A percentile compares a stretch with the other conserved stretches of the same genome.
These are phyloP conservation scores for Heliconius eleuchia DNA, from an alignment of 1,140 invertebrate genomes.

Conservation along the genomic window DNA sequence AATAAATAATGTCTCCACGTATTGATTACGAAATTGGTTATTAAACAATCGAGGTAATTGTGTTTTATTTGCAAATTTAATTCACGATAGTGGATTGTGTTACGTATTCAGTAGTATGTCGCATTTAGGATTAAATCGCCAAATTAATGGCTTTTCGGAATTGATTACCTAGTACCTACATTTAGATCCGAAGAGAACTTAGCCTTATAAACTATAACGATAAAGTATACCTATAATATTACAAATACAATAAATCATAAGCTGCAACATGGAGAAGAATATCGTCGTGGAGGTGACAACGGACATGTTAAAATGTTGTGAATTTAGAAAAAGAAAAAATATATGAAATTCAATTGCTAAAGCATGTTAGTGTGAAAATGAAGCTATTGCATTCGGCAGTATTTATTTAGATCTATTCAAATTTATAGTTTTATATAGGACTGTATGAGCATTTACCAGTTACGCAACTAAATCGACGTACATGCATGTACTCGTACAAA, in stretches of 20 bases:
- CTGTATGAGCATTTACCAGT: not conserved
- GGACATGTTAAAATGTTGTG: too few species aligned
- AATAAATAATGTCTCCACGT: constrained; percentile 19
- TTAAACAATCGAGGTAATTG: constrained; percentile 23
- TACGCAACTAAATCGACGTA: not conserved
- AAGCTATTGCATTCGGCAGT: too few species aligned
- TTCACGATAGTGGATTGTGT: constrained; percentile 22
- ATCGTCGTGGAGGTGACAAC: too few species aligned
- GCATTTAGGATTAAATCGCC: constrained; percentile 38
- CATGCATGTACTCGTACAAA: constrained; percentile 6
- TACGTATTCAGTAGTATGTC: constrained; percentile 42
- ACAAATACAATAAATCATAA: too few species aligned
- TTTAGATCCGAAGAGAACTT: too few species aligned
- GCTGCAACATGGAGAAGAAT: too few species aligned
- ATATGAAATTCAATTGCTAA: not conserved
- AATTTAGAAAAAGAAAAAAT: too few species aligned
- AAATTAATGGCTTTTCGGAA: constrained; percentile 38
- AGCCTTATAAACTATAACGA: too few species aligned
- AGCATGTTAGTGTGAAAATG: not conserved
- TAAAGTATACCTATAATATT: too few species aligned
- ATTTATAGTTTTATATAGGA: not conserved
- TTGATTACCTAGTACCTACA: constrained; percentile 29
- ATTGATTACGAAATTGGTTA: constrained; percentile 24
- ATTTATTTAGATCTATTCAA: too few species aligned
- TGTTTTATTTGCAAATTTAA: constrained; percentile 23